phyloP scores from a whole-genome alignment of 2,888 invertebrate species.

The Plebejus argus region DNA sequence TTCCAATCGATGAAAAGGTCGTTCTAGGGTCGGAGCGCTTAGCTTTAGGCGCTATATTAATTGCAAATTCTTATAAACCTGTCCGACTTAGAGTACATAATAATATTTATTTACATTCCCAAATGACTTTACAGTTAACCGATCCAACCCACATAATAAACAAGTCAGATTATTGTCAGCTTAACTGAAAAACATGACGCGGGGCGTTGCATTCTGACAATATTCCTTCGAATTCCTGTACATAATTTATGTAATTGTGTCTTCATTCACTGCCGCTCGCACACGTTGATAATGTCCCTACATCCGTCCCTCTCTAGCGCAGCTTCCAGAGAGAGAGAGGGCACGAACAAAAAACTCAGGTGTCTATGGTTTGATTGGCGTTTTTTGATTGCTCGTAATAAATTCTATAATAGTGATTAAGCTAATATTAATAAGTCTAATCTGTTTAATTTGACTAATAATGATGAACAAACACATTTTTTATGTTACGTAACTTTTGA shows the following conservation, averaged over 20 bases:
- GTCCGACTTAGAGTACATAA: not conserved
- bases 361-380: conserved; percentile 29
- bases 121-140: conserved; percentile 6
- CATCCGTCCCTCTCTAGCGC: not conserved
- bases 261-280: conserved; percentile 62
- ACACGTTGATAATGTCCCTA: conserved; percentile 65
- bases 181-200: conserved; percentile 16
- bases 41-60: not conserved
- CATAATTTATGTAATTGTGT: conserved; percentile 56
- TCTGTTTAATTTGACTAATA: conserved; percentile 6
- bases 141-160: not conserved
- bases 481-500: conserved; percentile 5
- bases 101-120: conserved; percentile 6
- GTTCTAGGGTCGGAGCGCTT: not conserved
- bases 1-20: not conserved
- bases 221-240: conserved; percentile 24
- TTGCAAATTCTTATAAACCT: not conserved
- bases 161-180: conserved; percentile 16
- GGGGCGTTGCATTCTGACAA: conserved; percentile 8
- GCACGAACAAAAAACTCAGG: conserved; percentile 12
- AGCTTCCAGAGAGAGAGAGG: not conserved
- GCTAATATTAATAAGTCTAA: conserved; percentile 20
- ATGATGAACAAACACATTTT: conserved; percentile 16
- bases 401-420: conserved; percentile 22
- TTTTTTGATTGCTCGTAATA: conserved; percentile 28